Conservation (phyloP, 2,888 invertebrate species). For the Cryptosula pallasiana region DNA sequence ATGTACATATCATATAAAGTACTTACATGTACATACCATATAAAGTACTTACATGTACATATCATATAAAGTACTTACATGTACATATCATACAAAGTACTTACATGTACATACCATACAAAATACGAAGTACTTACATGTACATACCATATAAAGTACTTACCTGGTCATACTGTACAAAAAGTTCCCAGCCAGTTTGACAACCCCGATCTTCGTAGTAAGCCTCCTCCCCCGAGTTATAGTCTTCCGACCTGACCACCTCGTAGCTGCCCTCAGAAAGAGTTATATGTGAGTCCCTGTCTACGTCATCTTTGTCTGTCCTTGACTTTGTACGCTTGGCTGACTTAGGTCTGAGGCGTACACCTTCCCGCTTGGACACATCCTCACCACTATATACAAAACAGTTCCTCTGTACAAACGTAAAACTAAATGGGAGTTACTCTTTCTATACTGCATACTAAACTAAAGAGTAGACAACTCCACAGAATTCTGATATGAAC, state of each 20-base stretch:
- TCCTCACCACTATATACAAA: not conserved
- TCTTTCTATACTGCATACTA: not conserved
- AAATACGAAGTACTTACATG: not conserved
- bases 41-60: not conserved
- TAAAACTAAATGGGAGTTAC: not conserved
- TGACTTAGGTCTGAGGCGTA: conserved; percentile 27
- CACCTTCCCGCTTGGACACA: conserved; percentile 11
- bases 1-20: not conserved
- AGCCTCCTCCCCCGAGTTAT: not conserved
- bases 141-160: too few relatives aligned
- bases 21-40: not conserved
- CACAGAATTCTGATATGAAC: too few relatives aligned
- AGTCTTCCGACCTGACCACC: not conserved
- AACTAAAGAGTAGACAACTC: too few relatives aligned
- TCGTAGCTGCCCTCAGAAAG: conserved; percentile 22
- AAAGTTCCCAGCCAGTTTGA: conserved; percentile 39
- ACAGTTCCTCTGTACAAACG: not conserved
- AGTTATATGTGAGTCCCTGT: not conserved
- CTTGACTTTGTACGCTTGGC: conserved; percentile 26
- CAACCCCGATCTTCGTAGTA: conserved; percentile 26
- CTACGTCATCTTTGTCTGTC: not conserved
- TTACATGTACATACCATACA: not conserved
- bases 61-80: too few relatives aligned
- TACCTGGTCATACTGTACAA: conserved; percentile 42
- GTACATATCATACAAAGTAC: not conserved